Conservation (phyloP, 2,888 invertebrate species). For the Chydorus sphaericus region DNA sequence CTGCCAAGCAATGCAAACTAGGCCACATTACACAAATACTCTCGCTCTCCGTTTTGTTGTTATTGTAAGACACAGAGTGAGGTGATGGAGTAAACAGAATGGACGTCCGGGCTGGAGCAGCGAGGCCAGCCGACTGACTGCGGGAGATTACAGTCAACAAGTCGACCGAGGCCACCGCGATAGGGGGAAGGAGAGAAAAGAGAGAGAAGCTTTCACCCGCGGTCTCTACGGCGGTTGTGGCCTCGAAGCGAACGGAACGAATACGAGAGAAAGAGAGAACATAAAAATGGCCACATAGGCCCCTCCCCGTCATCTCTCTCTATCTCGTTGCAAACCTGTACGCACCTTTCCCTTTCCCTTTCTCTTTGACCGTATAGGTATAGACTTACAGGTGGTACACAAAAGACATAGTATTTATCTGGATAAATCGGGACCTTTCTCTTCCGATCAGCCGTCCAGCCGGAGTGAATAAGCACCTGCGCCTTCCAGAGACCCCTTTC, state of each 20-base stretch:
- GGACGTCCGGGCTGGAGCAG: constrained; percentile 5
- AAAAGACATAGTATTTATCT: no score
- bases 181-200: neutral
- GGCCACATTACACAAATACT: no score
- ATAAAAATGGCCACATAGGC: no score
- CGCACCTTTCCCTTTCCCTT: neutral
- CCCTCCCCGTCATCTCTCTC: neutral
- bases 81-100: neutral
- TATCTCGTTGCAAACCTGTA: neutral
- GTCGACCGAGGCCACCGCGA: neutral
- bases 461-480: no score
- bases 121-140: neutral
- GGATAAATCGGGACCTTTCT: no score
- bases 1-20: no score
- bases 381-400: no score
- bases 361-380: constrained; percentile 2
- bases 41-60: no score
- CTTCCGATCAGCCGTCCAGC: no score
- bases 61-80: no score
- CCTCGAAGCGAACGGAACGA: constrained; percentile 6
- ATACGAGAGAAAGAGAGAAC: no score
- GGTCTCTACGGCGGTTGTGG: constrained; percentile 1
- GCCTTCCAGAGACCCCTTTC: no score
- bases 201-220: neutral
- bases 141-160: neutral